Evolutionary conservation across 2,888 invertebrate species (phyloP).

Genomic region (Rhamnusium bicolor): DNA sequence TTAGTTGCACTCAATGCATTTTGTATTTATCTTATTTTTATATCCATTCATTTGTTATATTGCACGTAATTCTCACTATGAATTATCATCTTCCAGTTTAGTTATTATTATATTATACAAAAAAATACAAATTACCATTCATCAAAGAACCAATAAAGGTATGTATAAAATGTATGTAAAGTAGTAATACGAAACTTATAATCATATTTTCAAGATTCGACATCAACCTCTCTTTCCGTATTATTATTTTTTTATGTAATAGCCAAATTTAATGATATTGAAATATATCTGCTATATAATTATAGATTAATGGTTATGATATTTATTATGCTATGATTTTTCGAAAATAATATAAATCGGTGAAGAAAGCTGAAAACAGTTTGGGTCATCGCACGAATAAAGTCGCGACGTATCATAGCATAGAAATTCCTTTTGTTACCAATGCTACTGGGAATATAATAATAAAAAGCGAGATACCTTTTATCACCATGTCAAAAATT

Average conservation of each 20-base stretch:
- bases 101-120: no score
- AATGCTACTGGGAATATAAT: slow-evolving; percentile 57
- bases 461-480: slow-evolving; percentile 56
- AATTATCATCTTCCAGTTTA: no score
- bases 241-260: background rate
- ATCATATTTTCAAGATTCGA: background rate
- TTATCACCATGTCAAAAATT: slow-evolving; percentile 57
- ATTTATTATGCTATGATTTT: background rate
- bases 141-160: no score
- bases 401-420: slow-evolving; percentile 43
- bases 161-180: no score
- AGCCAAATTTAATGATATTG: background rate
- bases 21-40: no score
- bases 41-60: no score
- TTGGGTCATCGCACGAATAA: slow-evolving; percentile 24
- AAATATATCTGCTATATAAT: background rate
- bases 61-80: no score
- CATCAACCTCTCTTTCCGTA: background rate
- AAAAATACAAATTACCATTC: no score
- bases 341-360: background rate
- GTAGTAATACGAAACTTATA: background rate
- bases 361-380: background rate
- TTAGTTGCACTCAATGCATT: no score
- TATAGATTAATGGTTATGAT: slow-evolving; percentile 6
- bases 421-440: slow-evolving; percentile 46